These are phyloP conservation scores for Caenorhabditis angaria DNA, from an alignment of 2,888 invertebrate species.

Conservation along the genomic window DNA sequence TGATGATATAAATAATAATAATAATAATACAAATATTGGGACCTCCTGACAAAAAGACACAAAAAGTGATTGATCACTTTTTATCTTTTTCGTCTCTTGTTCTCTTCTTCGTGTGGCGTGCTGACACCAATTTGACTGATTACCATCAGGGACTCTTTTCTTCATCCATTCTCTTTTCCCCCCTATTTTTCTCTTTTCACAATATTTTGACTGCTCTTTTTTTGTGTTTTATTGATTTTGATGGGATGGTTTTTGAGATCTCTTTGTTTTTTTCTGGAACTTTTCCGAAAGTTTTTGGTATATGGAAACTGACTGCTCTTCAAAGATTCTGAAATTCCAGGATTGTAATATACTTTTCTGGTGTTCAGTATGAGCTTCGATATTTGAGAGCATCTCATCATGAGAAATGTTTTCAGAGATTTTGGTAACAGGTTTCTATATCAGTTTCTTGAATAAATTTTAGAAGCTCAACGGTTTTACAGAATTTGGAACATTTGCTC, in stretches of 20 bases:
- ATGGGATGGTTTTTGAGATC: neutral
- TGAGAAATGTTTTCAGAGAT: no score
- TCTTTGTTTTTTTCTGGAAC: neutral
- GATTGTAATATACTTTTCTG: no score
- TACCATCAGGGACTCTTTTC: neutral
- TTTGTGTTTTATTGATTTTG: neutral
- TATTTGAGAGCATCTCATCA: no score
- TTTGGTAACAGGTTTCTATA: no score
- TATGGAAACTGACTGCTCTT: no score
- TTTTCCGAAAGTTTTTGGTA: neutral
- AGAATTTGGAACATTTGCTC: no score
- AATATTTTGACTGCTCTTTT: conserved; percentile 4
- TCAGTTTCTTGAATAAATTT: no score
- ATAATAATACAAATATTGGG: neutral
- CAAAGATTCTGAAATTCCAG: no score
- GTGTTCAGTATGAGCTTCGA: no score
- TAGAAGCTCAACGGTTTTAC: no score
- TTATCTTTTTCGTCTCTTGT: conserved; percentile 3
- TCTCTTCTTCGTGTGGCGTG: neutral
- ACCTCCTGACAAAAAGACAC: neutral
- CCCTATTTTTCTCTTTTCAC: neutral
- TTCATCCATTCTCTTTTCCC: neutral
- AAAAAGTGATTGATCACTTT: conserved; percentile 13
- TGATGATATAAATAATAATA: neutral
- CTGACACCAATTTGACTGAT: conserved; percentile 8